A percentile compares a stretch with the other conserved stretches of the same genome.
Conservation (phyloP, 2,113 vertebrate species). For the Nothoprocta pentlandii region DNA sequence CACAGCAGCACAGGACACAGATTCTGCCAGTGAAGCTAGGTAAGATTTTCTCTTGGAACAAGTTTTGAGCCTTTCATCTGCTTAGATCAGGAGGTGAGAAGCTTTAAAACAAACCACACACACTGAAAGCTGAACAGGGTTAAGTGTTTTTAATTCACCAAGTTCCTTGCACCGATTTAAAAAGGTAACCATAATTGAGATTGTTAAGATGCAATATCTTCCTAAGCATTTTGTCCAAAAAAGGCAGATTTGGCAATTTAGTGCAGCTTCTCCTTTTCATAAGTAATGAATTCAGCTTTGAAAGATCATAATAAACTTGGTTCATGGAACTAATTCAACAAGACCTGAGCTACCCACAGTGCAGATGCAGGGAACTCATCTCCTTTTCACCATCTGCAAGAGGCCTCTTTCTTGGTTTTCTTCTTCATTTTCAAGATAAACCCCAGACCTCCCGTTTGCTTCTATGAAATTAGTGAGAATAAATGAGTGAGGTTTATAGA, state of each 20-base stretch:
- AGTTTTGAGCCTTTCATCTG: no score
- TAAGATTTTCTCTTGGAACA: no score
- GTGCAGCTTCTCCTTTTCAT: not conserved
- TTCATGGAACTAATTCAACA: not conserved
- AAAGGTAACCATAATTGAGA: not conserved
- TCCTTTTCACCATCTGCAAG: not conserved
- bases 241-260: not conserved
- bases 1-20: no score
- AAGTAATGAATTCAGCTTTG: not conserved
- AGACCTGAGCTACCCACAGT: not conserved
- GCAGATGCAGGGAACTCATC: not conserved
- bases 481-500: not conserved
- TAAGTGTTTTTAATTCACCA: not conserved
- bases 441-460: not conserved
- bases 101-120: no score
- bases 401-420: not conserved
- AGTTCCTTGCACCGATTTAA: not conserved
- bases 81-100: no score
- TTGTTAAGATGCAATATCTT: fast-evolving
- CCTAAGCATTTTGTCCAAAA: not conserved
- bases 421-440: not conserved
- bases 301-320: not conserved
- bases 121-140: no score
- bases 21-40: no score
- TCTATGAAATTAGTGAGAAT: not conserved